These are phyloP conservation scores for Acanthosepion lycidas DNA, from an alignment of 2,888 invertebrate species.

Conservation along the genomic window DNA sequence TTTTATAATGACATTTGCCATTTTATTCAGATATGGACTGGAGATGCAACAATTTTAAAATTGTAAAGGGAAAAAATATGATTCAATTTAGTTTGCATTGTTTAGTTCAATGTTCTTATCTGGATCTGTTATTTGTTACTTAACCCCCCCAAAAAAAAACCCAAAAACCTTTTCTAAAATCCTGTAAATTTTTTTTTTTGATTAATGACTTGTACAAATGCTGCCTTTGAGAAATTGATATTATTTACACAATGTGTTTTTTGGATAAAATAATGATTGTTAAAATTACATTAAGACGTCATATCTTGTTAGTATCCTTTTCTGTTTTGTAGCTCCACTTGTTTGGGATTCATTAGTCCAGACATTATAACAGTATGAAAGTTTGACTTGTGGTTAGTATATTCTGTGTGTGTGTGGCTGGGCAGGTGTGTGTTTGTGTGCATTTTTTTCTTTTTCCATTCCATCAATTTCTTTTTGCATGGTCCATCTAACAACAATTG, in stretches of 20 bases:
- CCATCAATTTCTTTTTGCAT: not conserved
- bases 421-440: not conserved
- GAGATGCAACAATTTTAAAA: too few species aligned
- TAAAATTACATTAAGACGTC: not conserved
- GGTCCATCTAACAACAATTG: not conserved
- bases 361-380: conserved; percentile 37
- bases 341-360: conserved; percentile 46
- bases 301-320: not conserved
- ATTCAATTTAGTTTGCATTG: too few species aligned
- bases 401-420: conserved; percentile 34
- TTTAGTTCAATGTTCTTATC: too few species aligned
- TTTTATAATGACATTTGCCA: too few species aligned
- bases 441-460: not conserved
- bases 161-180: too few species aligned
- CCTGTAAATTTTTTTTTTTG: too few species aligned
- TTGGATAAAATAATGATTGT: not conserved
- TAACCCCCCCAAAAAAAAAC: too few species aligned
- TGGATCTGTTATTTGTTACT: too few species aligned
- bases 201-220: too few species aligned
- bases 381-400: conserved; percentile 43
- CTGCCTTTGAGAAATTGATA: too few species aligned
- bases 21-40: too few species aligned
- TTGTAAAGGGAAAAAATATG: too few species aligned
- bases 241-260: not conserved
- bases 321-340: conserved; percentile 41